Evolutionary conservation across 2,113 vertebrate species (phyloP), one percentile per base, ranked within the genome.

Genomic region (Chionodraco myersi): DNA sequence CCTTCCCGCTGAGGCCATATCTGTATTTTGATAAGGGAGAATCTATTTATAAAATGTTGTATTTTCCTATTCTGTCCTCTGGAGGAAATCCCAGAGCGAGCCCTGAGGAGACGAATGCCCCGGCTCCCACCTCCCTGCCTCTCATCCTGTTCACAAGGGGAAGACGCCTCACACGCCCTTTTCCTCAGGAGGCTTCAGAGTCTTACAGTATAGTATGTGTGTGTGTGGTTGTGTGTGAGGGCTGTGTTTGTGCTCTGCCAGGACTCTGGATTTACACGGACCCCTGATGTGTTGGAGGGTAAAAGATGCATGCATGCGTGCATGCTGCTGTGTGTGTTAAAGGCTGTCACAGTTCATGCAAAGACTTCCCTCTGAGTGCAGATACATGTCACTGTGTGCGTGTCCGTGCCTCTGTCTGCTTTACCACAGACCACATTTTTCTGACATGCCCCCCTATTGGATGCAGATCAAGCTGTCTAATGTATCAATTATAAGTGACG

Each of bases 101-200:
- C 75, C 84, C 91, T 16, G 85, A 89, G 84, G 85, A 90, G 83
- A 75, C 56, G 15, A 81, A 85, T 72, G 83, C 84, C 74, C 80
- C 77, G 70, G 79, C 88, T 80, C 83, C 82, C 80, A 83, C 82
- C 84, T 73, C 82, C 47, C 79, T 58, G 79, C 89, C 57, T 44
- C 77, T 86, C 86, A 91, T 93, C 92, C 93, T 92, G 91, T 92
- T 92, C 91, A 94, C 91, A 91, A 83, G 48, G 77, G 52, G 59
- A 80, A 80, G 82, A 74, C 75, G 63, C 47, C 67, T 34, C 64
- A 12, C 82, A 83, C 81, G 41, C 79, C 63, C 77, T 72, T 63
- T 85, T 78, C 66, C 84, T 84, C 79, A 30, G 57, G 13, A 57
- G 59, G 69, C 60, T 36, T 2, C 69, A 34, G 30, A 26, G 57